Conservation (phyloP, 2,888 invertebrate genomes). For the Harpalus rubripes region DNA sequence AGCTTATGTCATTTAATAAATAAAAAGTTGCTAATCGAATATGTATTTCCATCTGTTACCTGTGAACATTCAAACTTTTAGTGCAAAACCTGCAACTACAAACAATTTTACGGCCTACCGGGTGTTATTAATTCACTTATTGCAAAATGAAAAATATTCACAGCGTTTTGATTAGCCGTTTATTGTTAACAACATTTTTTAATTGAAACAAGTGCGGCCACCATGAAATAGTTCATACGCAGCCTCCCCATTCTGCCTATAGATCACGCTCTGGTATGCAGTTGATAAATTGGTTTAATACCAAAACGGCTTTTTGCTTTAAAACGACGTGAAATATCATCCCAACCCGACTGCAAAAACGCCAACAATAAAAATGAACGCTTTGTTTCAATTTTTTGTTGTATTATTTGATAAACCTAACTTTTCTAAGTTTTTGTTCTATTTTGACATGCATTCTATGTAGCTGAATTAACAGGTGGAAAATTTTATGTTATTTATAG, state of each 20-base stretch:
- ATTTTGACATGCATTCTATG: conserved; percentile 16
- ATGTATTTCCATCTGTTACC: not conserved
- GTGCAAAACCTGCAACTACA: not conserved
- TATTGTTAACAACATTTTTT: not conserved
- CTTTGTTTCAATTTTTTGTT: conserved; percentile 42
- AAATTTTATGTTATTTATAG: conserved; percentile 41
- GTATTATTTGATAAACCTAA: conserved; percentile 36
- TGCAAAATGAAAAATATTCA: not conserved
- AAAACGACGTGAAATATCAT: conserved; percentile 37
- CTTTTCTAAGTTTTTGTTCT: conserved; percentile 45
- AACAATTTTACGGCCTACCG: not conserved
- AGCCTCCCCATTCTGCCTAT: not conserved
- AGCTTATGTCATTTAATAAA: too few species aligned
- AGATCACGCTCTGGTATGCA: conserved; percentile 17
- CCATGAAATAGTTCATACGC: not conserved
- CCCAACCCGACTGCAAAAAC: conserved; percentile 15
- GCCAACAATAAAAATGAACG: conserved; percentile 41
- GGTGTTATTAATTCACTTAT: not conserved
- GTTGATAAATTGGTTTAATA: conserved; percentile 56
- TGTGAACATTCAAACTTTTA: not conserved
- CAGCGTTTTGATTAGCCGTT: not conserved
- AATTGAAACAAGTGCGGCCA: not conserved
- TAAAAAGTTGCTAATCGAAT: not conserved
- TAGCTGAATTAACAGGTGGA: conserved; percentile 37
- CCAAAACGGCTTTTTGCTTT: conserved; percentile 43